Percentiles rank a stretch among this genome's conserved stretches.
phyloP scores from a whole-genome alignment of 2,113 vertebrate genomes.

The Elephantulus edwardii region DNA sequence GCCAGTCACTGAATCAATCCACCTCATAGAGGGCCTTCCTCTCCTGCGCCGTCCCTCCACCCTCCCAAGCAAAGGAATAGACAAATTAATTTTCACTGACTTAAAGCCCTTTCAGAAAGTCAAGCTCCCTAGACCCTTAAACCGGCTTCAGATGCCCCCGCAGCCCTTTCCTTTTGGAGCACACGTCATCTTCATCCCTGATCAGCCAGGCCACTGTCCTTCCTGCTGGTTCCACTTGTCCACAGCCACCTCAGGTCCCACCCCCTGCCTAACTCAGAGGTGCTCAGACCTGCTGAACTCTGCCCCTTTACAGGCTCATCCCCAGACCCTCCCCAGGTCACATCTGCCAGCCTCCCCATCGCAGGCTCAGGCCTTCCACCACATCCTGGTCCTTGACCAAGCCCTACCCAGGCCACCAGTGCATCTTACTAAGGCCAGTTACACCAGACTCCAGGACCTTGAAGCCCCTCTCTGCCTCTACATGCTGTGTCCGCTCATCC shows the following conservation, averaged over 20 bases:
- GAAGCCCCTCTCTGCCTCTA: too few relatives aligned
- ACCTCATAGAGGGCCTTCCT: too few relatives aligned
- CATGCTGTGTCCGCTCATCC: too few relatives aligned
- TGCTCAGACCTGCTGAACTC: background rate
- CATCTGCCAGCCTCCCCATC: background rate
- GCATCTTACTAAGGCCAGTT: too few relatives aligned
- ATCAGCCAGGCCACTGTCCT: background rate
- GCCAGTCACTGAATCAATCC: too few relatives aligned
- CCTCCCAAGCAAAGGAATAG: too few relatives aligned
- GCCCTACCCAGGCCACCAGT: background rate
- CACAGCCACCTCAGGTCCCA: background rate
- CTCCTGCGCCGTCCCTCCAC: too few relatives aligned
- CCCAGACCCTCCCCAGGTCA: background rate
- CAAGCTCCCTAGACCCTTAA: accelerated
- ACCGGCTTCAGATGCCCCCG: background rate
- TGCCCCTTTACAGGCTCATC: background rate
- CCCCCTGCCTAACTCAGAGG: background rate
- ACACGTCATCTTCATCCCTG: background rate
- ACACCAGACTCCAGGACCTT: background rate
- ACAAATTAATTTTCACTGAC: background rate
- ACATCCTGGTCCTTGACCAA: background rate
- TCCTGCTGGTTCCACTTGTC: background rate
- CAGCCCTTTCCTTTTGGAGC: background rate
- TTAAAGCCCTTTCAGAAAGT: background rate
- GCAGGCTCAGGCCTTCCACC: background rate